Percentiles rank a stretch among this genome's conserved stretches.
Evolutionary conservation across 1,140 invertebrate species (phyloP).

Genomic region (Cotesia vestalis): DNA sequence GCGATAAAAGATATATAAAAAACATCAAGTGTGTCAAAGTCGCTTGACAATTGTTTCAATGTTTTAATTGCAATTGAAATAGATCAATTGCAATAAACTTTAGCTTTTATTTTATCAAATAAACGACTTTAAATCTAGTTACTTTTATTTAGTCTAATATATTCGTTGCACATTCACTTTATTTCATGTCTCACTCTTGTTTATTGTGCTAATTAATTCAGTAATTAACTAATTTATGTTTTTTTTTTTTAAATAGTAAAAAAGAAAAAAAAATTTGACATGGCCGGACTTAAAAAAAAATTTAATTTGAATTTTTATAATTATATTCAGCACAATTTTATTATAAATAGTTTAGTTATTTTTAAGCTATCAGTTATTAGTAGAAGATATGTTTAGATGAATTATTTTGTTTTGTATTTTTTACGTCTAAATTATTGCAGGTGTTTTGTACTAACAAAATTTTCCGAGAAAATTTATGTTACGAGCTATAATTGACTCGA

Average conservation of each 20-base stretch:
- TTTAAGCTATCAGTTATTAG: not conserved
- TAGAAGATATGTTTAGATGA: constrained; percentile 2
- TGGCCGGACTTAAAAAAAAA: constrained; percentile 3
- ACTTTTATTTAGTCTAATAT: constrained; percentile 54
- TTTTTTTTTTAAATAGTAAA: constrained; percentile 21
- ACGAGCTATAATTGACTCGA: too few species aligned
- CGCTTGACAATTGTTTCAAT: constrained; percentile 35
- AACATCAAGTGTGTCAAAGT: constrained; percentile 38
- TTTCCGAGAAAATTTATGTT: not conserved
- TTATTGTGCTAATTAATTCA: constrained; percentile 41
- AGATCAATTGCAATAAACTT: constrained; percentile 34
- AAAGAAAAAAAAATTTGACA: not conserved
- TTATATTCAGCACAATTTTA: too few species aligned
- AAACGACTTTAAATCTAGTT: constrained; percentile 44
- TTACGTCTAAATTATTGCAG: constrained; percentile 12
- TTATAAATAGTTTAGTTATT: too few species aligned
- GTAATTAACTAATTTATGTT: constrained; percentile 20
- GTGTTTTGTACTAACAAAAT: constrained; percentile 9
- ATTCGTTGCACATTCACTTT: constrained; percentile 61
- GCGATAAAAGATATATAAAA: constrained; percentile 43
- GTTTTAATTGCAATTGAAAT: constrained; percentile 32
- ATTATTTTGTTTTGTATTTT: not conserved
- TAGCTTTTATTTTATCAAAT: constrained; percentile 16
- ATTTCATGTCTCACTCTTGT: constrained; percentile 56
- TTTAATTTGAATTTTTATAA: not conserved